Base-by-base conservation (phyloP, 2,797 vertebrate species). In the Babyrousa celebensis region DNA sequence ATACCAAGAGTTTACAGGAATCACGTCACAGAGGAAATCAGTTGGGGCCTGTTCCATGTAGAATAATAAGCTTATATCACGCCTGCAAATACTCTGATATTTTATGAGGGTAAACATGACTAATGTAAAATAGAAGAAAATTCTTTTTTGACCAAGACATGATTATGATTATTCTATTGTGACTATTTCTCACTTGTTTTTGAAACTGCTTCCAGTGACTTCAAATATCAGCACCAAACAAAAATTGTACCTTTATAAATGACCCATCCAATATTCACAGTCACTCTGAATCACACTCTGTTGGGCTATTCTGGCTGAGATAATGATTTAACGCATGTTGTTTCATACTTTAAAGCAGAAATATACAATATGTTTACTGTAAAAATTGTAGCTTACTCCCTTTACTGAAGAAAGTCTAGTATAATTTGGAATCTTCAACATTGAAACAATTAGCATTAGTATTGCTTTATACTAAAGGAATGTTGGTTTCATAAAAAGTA, bases 241-340 rank as follows among this genome's bases (percentile, higher is more conserved):
- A 75, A 80, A 63, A 1, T 2, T 23, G 7, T 32, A 1, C 3
- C 17, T 52, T 25, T 40, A 6, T 2, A 2, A 8, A 20, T 4
- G 12, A 20, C 10, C 48, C 6, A 23, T 32, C 23, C 12, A 3
- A 7, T 89, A 77, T 79, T 52, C 17, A 68, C 8, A 29, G 3
- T 27, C 32, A 12, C 32, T 65, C 32, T 12, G 11, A 43, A 0
- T 63, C n/a, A 16, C 14, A 4, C 8, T 15, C 62, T 60, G 14
- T 16, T 83, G 9, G 11, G 1, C 4, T 83, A 2, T 77, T 62
- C 12, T 71, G 32, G 15, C 11, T 67, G 29, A 89, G 63, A 56
- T 63, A 52, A 80, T 1, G 20, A 20, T 60, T 88, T 77, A 74
- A 32, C 36, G 1, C 12, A 4, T 1, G 1, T 3, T 23, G 0